A percentile compares a stretch with the other conserved stretches of the same genome.
Conservation (phyloP, 2,797 vertebrate species). For the Siniperca obscura region DNA sequence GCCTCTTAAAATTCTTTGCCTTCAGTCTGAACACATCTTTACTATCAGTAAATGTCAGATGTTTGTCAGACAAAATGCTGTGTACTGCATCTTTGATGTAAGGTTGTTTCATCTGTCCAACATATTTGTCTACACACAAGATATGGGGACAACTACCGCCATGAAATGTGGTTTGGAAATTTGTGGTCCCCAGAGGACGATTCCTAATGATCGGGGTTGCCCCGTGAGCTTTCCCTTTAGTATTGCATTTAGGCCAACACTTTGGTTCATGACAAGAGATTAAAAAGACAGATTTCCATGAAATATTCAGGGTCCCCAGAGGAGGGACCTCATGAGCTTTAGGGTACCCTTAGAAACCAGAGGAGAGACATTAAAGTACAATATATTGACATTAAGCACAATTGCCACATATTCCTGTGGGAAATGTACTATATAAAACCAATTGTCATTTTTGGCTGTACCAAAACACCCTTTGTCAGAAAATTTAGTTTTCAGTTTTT, state of each 20-base stretch:
- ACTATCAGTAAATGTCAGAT: too few species aligned
- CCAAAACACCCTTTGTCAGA: neutral
- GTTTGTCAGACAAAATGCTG: too few species aligned
- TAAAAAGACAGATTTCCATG: neutral
- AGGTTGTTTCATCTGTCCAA: too few species aligned
- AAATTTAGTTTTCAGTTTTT: neutral
- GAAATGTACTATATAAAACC: neutral
- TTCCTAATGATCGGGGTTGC: too few species aligned
- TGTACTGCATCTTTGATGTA: too few species aligned
- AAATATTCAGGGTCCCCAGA: neutral
- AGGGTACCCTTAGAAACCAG: neutral
- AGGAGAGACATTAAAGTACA: neutral
- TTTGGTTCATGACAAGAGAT: neutral
- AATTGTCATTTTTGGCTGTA: neutral
- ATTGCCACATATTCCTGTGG: neutral
- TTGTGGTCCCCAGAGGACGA: too few species aligned
- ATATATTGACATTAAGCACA: neutral
- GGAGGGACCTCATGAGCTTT: neutral
- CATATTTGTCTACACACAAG: too few species aligned
- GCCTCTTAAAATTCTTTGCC: too few species aligned
- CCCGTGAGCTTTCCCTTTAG: neutral
- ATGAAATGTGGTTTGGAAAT: too few species aligned
- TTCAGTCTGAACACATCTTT: too few species aligned
- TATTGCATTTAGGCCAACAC: neutral
- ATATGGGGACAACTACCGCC: too few species aligned